Conservation (phyloP, 2,113 vertebrate genomes). For the Ciconia boyciana region DNA sequence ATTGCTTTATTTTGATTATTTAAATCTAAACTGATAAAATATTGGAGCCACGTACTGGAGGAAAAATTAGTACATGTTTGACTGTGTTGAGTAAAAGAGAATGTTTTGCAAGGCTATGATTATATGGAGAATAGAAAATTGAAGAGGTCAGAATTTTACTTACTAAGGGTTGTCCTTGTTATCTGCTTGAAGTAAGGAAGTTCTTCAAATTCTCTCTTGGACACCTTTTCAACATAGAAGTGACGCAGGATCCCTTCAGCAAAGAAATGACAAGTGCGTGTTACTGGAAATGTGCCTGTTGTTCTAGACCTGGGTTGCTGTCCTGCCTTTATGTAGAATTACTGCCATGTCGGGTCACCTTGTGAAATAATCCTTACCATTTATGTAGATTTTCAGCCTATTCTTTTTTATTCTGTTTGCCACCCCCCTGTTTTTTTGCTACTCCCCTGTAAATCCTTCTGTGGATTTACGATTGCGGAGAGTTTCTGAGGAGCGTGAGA, state of each 20-base stretch:
- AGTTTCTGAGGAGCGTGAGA: neutral
- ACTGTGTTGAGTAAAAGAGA: neutral
- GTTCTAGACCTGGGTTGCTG: slow-evolving; percentile 1
- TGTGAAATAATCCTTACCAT: slow-evolving; percentile 24
- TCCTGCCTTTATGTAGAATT: neutral
- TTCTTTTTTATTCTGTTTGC: slow-evolving; percentile 2
- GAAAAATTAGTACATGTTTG: neutral
- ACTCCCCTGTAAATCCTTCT: neutral
- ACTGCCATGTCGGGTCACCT: neutral
- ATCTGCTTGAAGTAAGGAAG: slow-evolving; percentile 79
- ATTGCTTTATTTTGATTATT: neutral
- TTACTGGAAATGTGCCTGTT: neutral
- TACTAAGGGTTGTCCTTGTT: slow-evolving; percentile 81
- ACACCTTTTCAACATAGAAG: slow-evolving; percentile 76
- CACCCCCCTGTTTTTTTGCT: neutral
- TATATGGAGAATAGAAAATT: neutral
- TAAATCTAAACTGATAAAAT: neutral
- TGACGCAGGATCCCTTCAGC: slow-evolving; percentile 73
- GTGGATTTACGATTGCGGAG: neutral
- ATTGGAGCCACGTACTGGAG: neutral
- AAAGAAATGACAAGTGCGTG: neutral
- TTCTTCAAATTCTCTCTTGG: slow-evolving; percentile 78
- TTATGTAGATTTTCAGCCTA: neutral
- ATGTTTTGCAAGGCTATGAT: neutral
- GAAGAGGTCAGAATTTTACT: slow-evolving; percentile 43